Base-by-base conservation (phyloP, 2,797 vertebrate genomes). In the Cuculus canorus region DNA sequence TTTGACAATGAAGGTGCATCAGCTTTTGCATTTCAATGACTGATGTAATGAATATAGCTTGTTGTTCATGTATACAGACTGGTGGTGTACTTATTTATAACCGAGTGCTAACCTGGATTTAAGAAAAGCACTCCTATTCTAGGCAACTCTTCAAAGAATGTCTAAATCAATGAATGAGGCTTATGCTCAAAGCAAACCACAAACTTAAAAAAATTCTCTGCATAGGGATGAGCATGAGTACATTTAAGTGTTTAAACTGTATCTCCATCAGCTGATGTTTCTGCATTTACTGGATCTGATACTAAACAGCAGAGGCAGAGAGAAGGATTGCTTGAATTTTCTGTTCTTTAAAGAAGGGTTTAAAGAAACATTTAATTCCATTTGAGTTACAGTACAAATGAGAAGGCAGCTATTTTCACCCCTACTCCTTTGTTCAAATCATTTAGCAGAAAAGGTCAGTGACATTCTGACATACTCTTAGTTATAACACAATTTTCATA, bases 401-500 rank as follows among this genome's bases (percentile, higher is more conserved):
- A 76, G 61, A 83, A 92, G 54, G 54, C 32, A 88, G 23, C 30
- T 86, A 15, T 88, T 86, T 61, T 83, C 28, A 82, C 48, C 30
- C 68, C 50, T 86, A 11, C 63, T 75, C 35, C n/a, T 81, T 39
- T 0, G 0, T 72, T 82, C 65, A 86, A 90, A 41, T 13, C 47
- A 82, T 64, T 91, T 79, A 93, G 77, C 52, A 92, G 85, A 77
- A 91, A 71, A 93, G 70, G 69, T 52, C 72, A 78, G 45, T 82
- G 28, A 32, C 60, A 60, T 52, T 86, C 59, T 92, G 81, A 82
- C 60, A 54, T 70, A 35, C 28, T 60, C 48, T 88, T 50, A 73
- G 79, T 88, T 57, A 73, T 35, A 86, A 76, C 56, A 73, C 52
- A 79, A 88, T 90, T 93, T 92, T 59, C 89, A 91, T 88, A 82